These are phyloP conservation scores for Melanerpes formicivorus DNA, from an alignment of 2,113 vertebrate species.

Conservation along the genomic window DNA sequence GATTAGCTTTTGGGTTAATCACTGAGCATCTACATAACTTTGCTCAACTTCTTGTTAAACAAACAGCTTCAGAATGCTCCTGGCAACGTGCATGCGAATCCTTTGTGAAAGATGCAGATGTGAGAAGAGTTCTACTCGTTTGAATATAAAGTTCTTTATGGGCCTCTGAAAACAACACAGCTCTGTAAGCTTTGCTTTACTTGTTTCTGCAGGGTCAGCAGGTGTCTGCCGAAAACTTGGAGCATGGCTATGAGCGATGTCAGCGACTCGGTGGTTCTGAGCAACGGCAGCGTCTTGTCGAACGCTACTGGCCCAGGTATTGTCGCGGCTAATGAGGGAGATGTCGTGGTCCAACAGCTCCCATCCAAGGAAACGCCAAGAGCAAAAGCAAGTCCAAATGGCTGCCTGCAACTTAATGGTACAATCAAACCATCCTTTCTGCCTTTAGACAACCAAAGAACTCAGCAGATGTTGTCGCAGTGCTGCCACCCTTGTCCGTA, in stretches of 20 bases:
- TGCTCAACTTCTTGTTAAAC: not conserved
- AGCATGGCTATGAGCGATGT: conserved; percentile 79
- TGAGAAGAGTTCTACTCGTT: not conserved
- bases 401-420: conserved; percentile 79
- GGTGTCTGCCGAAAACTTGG: not conserved
- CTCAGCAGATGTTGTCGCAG: conserved; percentile 63
- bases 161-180: not conserved
- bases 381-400: conserved; percentile 76
- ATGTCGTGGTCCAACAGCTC: conserved; percentile 38
- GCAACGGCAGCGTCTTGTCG: conserved; percentile 76
- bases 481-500: conserved; percentile 84
- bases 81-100: not conserved
- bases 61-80: not conserved
- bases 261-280: conserved; percentile 71
- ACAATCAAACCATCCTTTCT: conserved; percentile 76
- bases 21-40: not conserved
- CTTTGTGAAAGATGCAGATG: not conserved
- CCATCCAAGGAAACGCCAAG: conserved; percentile 63
- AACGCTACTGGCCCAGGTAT: conserved; percentile 24
- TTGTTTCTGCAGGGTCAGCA: conserved; percentile 22
- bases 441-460: conserved; percentile 80
- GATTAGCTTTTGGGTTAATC: not conserved
- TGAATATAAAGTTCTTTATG: not conserved
- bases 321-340: conserved; percentile 48
- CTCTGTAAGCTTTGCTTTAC: not conserved